Evolutionary conservation across 2,797 vertebrate genomes (phyloP).

Genomic region (Centropyge bicolor): DNA sequence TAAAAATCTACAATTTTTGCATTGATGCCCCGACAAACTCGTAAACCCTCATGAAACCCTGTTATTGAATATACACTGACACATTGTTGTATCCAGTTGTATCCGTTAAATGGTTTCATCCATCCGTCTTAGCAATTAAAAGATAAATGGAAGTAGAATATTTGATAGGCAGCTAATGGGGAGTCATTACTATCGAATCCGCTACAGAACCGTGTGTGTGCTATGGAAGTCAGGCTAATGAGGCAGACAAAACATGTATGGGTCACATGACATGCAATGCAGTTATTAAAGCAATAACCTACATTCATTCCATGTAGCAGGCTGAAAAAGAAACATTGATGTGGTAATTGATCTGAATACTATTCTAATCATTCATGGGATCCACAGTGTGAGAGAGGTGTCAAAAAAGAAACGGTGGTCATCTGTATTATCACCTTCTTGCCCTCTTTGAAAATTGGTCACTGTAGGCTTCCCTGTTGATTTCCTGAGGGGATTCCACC

Average conservation of each 20-base stretch:
- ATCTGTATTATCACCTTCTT: not conserved
- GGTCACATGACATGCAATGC: not conserved
- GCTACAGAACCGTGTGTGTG: not conserved
- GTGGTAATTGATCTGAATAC: too few relatives aligned
- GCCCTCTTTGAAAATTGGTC: not conserved
- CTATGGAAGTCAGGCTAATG: not conserved
- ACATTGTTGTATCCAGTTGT: not conserved
- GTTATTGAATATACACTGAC: not conserved
- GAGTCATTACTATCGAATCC: not conserved
- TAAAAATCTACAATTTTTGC: not conserved
- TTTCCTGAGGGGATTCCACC: constrained; percentile 36
- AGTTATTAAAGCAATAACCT: not conserved
- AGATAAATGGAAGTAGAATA: not conserved
- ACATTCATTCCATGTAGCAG: not conserved
- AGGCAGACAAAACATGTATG: not conserved
- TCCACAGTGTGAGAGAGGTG: not conserved
- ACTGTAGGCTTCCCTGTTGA: not conserved
- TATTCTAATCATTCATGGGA: too few relatives aligned
- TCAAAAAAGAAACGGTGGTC: not conserved
- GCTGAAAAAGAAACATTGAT: not conserved
- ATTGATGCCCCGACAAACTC: not conserved
- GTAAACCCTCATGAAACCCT: not conserved
- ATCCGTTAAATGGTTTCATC: not conserved
- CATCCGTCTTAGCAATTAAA: constrained; percentile 16
- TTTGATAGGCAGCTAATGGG: not conserved